These are phyloP conservation scores for Heteromyza rotundicornis DNA, from an alignment of 2,888 invertebrate genomes.

Conservation along the genomic window DNA sequence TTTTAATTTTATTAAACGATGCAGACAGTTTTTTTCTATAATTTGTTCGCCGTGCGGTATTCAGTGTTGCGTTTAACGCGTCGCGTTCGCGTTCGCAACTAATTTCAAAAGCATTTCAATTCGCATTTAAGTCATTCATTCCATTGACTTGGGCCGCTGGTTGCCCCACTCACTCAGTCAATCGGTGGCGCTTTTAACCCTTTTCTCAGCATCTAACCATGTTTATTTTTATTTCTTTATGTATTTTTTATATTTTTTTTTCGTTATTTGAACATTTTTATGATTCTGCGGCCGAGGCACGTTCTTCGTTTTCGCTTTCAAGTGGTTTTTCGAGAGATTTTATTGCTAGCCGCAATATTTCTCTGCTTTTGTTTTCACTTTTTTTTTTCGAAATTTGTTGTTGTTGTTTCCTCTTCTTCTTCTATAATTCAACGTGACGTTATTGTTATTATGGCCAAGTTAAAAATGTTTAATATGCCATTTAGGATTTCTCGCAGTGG, in stretches of 20 bases:
- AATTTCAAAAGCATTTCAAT: conserved; percentile 25
- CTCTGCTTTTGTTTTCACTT: background rate
- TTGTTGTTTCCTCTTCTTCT: background rate
- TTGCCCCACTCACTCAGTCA: background rate
- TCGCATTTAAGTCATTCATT: background rate
- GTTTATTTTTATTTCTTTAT: too few relatives aligned
- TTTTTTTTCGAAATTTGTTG: background rate
- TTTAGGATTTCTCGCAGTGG: conserved; percentile 1
- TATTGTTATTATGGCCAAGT: conserved; percentile 6
- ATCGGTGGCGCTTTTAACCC: too few relatives aligned
- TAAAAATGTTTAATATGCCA: conserved; percentile 4
- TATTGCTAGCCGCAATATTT: background rate
- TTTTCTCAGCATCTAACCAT: too few relatives aligned
- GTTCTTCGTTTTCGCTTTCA: background rate
- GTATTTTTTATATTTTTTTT: conserved; percentile 12
- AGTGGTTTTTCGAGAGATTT: too few relatives aligned
- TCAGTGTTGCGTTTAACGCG: conserved; percentile 29
- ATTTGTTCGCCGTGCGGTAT: conserved; percentile 11
- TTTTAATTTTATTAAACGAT: conserved; percentile 55
- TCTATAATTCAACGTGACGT: conserved; percentile 1
- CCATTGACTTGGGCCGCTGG: background rate
- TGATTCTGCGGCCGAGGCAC: conserved; percentile 12
- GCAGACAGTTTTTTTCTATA: conserved; percentile 37
- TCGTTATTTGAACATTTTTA: conserved; percentile 20
- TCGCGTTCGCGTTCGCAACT: conserved; percentile 23